Base-by-base conservation (phyloP, 2,888 invertebrate genomes). In the Belgica antarctica region DNA sequence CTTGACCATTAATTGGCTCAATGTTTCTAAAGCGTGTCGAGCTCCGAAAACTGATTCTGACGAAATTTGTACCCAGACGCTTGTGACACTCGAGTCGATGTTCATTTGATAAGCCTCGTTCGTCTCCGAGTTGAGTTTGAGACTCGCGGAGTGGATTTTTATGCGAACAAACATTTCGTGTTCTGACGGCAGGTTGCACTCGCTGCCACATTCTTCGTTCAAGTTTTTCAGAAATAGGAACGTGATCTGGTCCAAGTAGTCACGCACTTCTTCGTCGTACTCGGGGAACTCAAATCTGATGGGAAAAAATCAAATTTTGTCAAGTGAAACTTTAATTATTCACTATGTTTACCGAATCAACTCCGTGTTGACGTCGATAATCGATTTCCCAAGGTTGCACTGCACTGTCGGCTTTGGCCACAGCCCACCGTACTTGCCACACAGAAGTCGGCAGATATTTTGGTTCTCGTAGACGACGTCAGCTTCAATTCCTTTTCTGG, bases 21-120 rank as follows among this genome's bases (percentile, higher is more conserved):
- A 81, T 0, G 91, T 88, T 78, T 93, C 92, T 61, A 92, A 77
- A 0, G 83, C 91, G 75, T 92, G 89, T 0, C 92, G 83, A 0
- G 86, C 88, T 0, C 91, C 92, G 76, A 84, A 92, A 2, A 88
- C 84, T 0, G 87, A 88, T 36, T 79, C 78, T 0, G 86, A 85
- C 22, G 77, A 77, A 34, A 89, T 84, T 27, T 82, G 81, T 0
- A 86, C 85, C 65, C 79, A 79, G 1, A 86, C 80, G 15, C 46
- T 17, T 15, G 41, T n/a, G 2, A 17, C 10, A 80, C 82, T 82
- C 62, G 82, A 82, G 71, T 83, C 80, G 10, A 88, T 79, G 72
- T 83, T 82, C 57, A 91, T 77, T 70, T 77, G 78, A 75, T 91
- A 92, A 34, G 84, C 82, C 77, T 92, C 91, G 73, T 87, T 83